Base-by-base conservation (phyloP, 1,140 invertebrate genomes). In the Zaprionus taronus region DNA sequence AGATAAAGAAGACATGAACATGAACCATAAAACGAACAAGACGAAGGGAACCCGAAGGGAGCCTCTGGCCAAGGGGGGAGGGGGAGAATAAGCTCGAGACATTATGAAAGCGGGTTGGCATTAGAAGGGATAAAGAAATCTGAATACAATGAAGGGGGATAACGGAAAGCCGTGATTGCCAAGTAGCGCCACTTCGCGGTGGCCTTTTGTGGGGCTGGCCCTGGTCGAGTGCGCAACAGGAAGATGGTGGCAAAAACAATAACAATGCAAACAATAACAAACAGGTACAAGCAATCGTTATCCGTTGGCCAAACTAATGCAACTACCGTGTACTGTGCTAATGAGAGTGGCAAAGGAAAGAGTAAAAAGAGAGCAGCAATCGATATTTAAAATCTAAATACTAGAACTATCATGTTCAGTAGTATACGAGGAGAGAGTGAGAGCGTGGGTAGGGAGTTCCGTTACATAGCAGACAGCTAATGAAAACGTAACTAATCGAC, bases 1-100 rank as follows among this genome's bases (percentile, higher is more conserved):
- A 89, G 85, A 89, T 89, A 89, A 89, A 89, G 85, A 89, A 89
- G 85, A 89, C 85, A 89, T 89, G 85, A 89, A 90, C 85, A 89
- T 89, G 85, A 89, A 87, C 84, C 84, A 87, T 87, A 87, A 87
- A 87, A 73, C 84, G 84, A 83, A 78, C 41, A 47, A n/a, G 70
- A 67, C 31, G 31, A 63, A 55, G 38, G 58, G 51, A 65, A 53
- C 56, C 15, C 63, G 28, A 44, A 12, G 47, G 20, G 9, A 22
- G n/a, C 17, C 44, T 9, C 17, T 7, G 28, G 20, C 41, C n/a
- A 17, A 44, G 26, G n/a, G 1, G 11, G 17, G 62, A 79, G n/a
- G 65, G 64, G 77, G 65, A 56, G 65, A 63, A 80, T 72, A 85
- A 81, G 68, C 70, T 71, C 69, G 47, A 79, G 81, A 84, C 85